Evolutionary conservation across 2,888 invertebrate genomes (phyloP).

Genomic region (Cotesia congregata): DNA sequence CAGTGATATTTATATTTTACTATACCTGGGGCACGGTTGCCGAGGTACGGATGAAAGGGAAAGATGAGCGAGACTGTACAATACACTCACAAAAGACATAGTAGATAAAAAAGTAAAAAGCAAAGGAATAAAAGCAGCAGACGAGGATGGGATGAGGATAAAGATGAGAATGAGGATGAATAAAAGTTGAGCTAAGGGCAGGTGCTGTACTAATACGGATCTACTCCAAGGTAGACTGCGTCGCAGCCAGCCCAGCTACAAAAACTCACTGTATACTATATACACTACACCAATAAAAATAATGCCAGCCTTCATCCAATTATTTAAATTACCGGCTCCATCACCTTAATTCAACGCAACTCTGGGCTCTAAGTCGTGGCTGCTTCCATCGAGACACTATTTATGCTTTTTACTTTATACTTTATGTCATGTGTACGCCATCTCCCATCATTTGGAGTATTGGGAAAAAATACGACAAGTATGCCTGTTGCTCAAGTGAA

Average conservation of each 20-base stretch:
- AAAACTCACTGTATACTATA: background rate
- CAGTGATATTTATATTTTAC: background rate
- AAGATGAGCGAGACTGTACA: slow-evolving; percentile 1
- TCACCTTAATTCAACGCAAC: slow-evolving; percentile 61
- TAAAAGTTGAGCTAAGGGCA: slow-evolving; percentile 61
- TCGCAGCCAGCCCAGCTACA: background rate
- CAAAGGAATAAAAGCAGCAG: slow-evolving; percentile 31
- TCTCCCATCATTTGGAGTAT: background rate
- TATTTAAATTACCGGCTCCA: slow-evolving; percentile 69
- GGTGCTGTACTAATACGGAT: slow-evolving; percentile 60
- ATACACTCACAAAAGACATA: background rate
- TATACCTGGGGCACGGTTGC: background rate
- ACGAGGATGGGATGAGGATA: slow-evolving; percentile 37
- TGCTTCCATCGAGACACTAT: background rate
- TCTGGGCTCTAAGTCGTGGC: slow-evolving; percentile 11
- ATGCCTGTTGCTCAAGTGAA: too few relatives aligned
- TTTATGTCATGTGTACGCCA: too few relatives aligned
- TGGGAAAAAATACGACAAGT: background rate
- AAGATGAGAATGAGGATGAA: slow-evolving; percentile 50
- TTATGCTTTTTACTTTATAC: too few relatives aligned
- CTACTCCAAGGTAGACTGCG: slow-evolving; percentile 46
- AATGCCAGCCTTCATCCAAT: slow-evolving; percentile 58
- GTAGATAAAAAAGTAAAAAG: slow-evolving; percentile 12
- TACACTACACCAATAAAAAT: slow-evolving; percentile 4
- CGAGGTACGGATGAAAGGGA: background rate